A percentile compares a stretch with the other conserved stretches of the same genome.
Evolutionary conservation across 2,113 vertebrate species (phyloP).

Genomic region (Tenrec ecaudatus): DNA sequence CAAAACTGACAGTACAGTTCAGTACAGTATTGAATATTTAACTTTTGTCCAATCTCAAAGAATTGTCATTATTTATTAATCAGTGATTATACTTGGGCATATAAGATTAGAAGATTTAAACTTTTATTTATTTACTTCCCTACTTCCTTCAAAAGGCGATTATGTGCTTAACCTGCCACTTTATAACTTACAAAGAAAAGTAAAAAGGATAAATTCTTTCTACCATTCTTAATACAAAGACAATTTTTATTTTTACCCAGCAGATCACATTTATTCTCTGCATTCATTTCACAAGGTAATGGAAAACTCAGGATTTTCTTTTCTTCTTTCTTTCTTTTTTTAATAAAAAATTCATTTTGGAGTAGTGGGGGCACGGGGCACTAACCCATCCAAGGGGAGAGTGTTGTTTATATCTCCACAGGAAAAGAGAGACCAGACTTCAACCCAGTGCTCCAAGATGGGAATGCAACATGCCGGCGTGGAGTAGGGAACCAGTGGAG

Average conservation of each 20-base stretch:
- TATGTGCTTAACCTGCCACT: background rate
- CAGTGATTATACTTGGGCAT: background rate
- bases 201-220: background rate
- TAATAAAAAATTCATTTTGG: too few species aligned
- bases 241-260: background rate
- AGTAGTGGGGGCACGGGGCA: too few species aligned
- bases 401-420: too few species aligned
- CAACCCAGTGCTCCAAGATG: too few species aligned
- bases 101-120: conserved; percentile 18
- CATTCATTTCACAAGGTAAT: background rate
- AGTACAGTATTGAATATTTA: background rate
- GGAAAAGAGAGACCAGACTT: too few species aligned
- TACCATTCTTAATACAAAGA: conserved; percentile 28
- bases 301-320: background rate
- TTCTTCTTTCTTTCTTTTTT: too few species aligned
- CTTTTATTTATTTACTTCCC: background rate
- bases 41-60: conserved; percentile 11
- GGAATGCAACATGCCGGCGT: too few species aligned
- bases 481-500: too few species aligned
- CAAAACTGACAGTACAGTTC: background rate
- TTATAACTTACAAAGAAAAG: background rate
- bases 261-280: background rate
- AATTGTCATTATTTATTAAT: conserved; percentile 35
- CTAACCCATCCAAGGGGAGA: too few species aligned
- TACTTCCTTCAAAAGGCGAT: background rate